phyloP scores from a whole-genome alignment of 2,113 vertebrate genomes.

The Sander vitreus region DNA sequence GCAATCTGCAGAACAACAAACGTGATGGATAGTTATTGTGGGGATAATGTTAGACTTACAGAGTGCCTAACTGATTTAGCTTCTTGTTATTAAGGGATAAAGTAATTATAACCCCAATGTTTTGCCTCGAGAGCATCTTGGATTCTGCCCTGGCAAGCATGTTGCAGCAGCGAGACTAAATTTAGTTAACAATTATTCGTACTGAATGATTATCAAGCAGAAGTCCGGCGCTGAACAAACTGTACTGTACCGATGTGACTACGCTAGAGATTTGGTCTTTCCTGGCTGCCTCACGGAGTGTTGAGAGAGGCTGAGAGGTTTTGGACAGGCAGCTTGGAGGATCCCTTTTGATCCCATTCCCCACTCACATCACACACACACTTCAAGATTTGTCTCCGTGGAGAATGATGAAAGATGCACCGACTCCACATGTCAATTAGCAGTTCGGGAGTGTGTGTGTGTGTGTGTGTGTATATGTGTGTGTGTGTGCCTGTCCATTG shows the following conservation, averaged over 20 bases:
- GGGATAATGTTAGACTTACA: conserved; percentile 62
- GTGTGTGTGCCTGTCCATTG: conserved; percentile 49
- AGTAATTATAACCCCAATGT: conserved; percentile 63
- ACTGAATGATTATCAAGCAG: conserved; percentile 44
- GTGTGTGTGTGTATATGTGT: conserved; percentile 47
- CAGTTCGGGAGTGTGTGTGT: conserved; percentile 48
- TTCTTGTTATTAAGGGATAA: conserved; percentile 70
- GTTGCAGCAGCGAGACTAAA: conserved; percentile 24
- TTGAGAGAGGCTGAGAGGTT: conserved; percentile 28
- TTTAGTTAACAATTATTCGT: conserved; percentile 60
- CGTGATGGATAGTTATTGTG: conserved; percentile 71
- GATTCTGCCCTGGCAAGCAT: background rate
- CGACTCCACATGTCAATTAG: conserved; percentile 70
- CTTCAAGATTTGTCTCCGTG: conserved; percentile 48
- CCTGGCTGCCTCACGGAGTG: background rate
- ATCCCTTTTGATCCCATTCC: conserved; percentile 59
- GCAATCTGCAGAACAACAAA: conserved; percentile 51
- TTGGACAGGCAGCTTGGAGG: conserved; percentile 34
- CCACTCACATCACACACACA: conserved; percentile 31
- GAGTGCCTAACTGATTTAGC: conserved; percentile 71
- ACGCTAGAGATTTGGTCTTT: conserved; percentile 18
- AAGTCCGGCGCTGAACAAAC: conserved; percentile 26
- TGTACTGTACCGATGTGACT: conserved; percentile 7
- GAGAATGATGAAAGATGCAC: conserved; percentile 69
- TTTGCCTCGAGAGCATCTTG: conserved; percentile 45